Conservation (phyloP, 2,888 invertebrate genomes). For the Teinopalpus imperialis region DNA sequence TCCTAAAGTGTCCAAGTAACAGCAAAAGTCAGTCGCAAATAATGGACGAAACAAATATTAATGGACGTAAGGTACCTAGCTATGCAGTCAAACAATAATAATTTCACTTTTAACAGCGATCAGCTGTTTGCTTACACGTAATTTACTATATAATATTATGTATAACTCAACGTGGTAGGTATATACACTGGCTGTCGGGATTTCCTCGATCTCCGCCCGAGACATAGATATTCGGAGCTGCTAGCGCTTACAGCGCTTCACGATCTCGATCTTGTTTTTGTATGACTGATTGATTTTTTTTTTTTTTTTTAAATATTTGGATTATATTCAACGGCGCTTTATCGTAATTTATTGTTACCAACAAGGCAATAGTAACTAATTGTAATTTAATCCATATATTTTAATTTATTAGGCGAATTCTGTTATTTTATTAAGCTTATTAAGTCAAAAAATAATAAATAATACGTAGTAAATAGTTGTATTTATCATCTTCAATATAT, state of each 20-base stretch:
- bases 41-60: too few relatives aligned
- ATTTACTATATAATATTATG: conserved; percentile 61
- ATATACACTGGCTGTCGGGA: conserved; percentile 46
- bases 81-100: conserved; percentile 29
- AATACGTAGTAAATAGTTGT: too few relatives aligned
- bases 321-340: background rate
- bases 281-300: background rate
- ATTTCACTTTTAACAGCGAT: conserved; percentile 49
- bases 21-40: too few relatives aligned
- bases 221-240: conserved; percentile 45
- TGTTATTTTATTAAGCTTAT: too few relatives aligned
- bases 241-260: conserved; percentile 55
- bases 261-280: background rate
- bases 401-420: too few relatives aligned
- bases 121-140: conserved; percentile 67
- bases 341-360: background rate
- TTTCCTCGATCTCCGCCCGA: conserved; percentile 61
- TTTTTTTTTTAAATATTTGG: conserved; percentile 3
- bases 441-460: too few relatives aligned
- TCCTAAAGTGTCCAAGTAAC: too few relatives aligned
- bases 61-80: too few relatives aligned
- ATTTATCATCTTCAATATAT: too few relatives aligned
- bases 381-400: too few relatives aligned
- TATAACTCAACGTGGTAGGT: conserved; percentile 46
- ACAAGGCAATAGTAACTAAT: too few relatives aligned